Base-by-base conservation (phyloP, 2,888 invertebrate species). In the Phaonia tiefii region DNA sequence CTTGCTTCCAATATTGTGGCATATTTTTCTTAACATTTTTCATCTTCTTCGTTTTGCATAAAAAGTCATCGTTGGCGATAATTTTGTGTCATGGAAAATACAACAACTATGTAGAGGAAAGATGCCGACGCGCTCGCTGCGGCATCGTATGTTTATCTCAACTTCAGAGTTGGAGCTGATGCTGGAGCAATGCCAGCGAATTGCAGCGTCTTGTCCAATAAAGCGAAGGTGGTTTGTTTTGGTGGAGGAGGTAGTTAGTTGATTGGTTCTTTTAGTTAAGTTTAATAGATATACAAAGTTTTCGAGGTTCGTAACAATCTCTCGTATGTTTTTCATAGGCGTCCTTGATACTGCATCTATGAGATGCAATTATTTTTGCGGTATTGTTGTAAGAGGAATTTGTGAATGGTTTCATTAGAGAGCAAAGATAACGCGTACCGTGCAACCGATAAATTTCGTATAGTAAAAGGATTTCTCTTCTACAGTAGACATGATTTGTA, bases 21-120 rank as follows among this genome's bases (percentile, higher is more conserved):
- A 63, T 63, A 63, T 63, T 63, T 63, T 63, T 63, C 42, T 63
- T 63, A 63, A 63, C 63, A 63, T 63, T 63, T 63, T 63, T 63
- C 63, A 63, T 63, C 63, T 63, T 63, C 63, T 25, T 58, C n/a
- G 42, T 42, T 20, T 37, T 71, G 76, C 66, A 66, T 58, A 71
- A 51, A 72, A 75, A 79, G 79, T 77, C 76, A 79, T 72, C 74
- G 71, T 44, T 76, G 56, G 76, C 67, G 76, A 76, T 82, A 79
- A 82, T 77, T 79, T 79, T 60, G 39, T 76, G 72, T 73, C 65
- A 60, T 70, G 51, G 63, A 39, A 63, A 70, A 77, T 77, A 66
- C 31, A n/a, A n/a, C n/a, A n/a, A n/a, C n/a, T n/a, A n/a, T n/a
- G n/a, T 31, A 8, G 31, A 3, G 31, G 8, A 31, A 31, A 31